Percentiles rank a stretch among this genome's conserved stretches.
phyloP scores from a whole-genome alignment of 2,888 invertebrate genomes.

The Eupithecia tripunctaria region DNA sequence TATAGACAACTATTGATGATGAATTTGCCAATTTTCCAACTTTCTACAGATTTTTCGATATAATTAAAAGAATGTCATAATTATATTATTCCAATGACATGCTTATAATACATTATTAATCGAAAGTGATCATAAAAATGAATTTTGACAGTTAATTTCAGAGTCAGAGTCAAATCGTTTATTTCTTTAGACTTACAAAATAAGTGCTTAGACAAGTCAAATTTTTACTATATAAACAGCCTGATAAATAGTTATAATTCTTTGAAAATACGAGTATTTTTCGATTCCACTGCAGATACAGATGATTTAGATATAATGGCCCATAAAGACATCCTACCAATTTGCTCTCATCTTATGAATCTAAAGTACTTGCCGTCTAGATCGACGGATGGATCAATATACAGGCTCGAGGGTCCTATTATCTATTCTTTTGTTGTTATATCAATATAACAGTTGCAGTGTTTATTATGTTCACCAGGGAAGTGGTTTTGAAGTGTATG shows the following conservation, averaged over 20 bases:
- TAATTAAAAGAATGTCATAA: too few relatives aligned
- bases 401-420: background rate
- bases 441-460: slow-evolving; percentile 1
- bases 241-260: too few relatives aligned
- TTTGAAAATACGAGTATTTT: background rate
- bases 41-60: too few relatives aligned
- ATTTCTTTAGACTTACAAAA: too few relatives aligned
- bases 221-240: too few relatives aligned
- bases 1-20: too few relatives aligned
- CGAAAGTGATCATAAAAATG: background rate
- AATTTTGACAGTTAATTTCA: background rate
- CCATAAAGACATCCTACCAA: slow-evolving; percentile 7
- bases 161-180: too few relatives aligned
- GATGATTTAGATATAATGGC: background rate
- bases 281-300: background rate
- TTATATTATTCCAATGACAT: too few relatives aligned
- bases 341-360: slow-evolving; percentile 3
- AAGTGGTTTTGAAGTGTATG: background rate
- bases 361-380: slow-evolving; percentile 6
- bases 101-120: too few relatives aligned
- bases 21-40: too few relatives aligned
- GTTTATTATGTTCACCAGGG: slow-evolving; percentile 3
- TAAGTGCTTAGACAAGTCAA: too few relatives aligned
- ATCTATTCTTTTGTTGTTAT: background rate
- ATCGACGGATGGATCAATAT: slow-evolving; percentile 6